These are phyloP conservation scores for Boloria selene DNA, from an alignment of 2,888 invertebrate species.

Conservation along the genomic window DNA sequence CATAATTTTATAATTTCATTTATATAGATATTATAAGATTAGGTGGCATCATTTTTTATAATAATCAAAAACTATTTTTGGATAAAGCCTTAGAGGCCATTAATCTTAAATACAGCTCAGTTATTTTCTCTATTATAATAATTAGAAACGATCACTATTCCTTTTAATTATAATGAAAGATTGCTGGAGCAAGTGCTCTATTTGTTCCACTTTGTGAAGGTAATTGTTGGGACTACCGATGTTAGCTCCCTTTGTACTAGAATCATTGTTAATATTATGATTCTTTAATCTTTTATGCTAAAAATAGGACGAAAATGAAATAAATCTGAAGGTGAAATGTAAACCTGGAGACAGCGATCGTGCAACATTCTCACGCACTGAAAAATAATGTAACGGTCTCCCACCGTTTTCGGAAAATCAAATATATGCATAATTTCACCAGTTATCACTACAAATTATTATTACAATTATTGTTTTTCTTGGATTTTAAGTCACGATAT, in stretches of 20 bases:
- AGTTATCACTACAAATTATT: no score
- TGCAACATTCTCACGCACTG: neutral
- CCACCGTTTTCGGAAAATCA: no score
- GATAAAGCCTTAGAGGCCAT: neutral
- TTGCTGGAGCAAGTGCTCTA: conserved; percentile 3
- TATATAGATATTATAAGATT: no score
- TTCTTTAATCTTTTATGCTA: conserved; percentile 10
- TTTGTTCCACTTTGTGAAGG: conserved; percentile 4
- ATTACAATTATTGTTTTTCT: no score
- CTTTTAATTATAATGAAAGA: conserved; percentile 3
- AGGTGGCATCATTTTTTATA: no score
- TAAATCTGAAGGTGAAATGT: conserved; percentile 14
- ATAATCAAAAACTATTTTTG: no score
- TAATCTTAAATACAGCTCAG: conserved; percentile 5
- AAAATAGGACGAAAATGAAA: conserved; percentile 4
- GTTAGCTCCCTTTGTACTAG: conserved; percentile 1
- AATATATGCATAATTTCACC: no score
- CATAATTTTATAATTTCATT: no score
- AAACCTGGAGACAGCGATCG: neutral
- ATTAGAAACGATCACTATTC: neutral
- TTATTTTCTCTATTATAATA: conserved; percentile 9
- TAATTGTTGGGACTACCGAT: conserved; percentile 10
- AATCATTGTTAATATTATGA: neutral
- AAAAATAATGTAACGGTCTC: no score
- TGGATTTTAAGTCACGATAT: no score